Conservation (phyloP, 2,797 vertebrate species). For the Malurus splendens region DNA sequence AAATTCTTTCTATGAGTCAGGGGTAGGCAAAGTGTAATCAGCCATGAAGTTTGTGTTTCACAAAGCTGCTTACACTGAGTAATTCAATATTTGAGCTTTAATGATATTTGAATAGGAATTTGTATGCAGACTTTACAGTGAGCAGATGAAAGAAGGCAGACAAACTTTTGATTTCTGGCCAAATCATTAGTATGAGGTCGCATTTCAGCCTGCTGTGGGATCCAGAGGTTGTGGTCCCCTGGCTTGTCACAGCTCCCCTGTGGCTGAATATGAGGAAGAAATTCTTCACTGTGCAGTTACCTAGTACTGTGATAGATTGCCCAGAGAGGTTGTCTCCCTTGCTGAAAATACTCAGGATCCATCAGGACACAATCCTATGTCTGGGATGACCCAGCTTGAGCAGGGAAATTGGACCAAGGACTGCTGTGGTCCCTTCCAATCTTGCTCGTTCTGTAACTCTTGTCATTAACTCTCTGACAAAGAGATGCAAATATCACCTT, state of each 20-base stretch:
- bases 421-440: background rate
- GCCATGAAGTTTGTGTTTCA: constrained; percentile 21
- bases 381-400: background rate
- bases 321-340: background rate
- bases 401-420: background rate
- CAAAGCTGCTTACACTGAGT: constrained; percentile 33
- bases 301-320: rapidly evolving
- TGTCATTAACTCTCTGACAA: background rate
- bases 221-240: background rate
- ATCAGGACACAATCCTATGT: background rate
- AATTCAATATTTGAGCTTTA: constrained; percentile 42
- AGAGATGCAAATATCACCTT: background rate
- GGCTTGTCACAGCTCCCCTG: background rate
- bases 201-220: rapidly evolving
- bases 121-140: background rate
- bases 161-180: background rate
- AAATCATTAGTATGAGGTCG: background rate
- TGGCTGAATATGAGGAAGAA: background rate
- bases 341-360: background rate
- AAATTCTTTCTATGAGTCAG: constrained; percentile 13
- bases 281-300: background rate
- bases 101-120: constrained; percentile 41
- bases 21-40: constrained; percentile 8
- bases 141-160: background rate
- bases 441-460: background rate